Percentiles rank a stretch among this genome's conserved stretches.
These are phyloP conservation scores for Metallyticus violacea DNA, from an alignment of 2,888 invertebrate genomes.

Conservation along the genomic window DNA sequence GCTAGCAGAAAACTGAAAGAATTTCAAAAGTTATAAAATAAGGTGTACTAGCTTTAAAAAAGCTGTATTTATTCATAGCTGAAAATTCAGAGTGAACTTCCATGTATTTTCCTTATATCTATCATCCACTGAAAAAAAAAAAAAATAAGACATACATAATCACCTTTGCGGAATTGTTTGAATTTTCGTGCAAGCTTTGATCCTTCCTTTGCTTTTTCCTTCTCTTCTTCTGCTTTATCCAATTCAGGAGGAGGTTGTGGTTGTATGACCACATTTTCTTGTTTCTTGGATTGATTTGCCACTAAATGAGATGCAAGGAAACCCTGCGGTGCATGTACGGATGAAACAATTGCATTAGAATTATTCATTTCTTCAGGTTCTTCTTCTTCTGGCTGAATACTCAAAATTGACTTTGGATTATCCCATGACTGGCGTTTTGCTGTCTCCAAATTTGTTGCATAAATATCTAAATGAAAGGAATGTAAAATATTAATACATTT, in stretches of 20 bases:
- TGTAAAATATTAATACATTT: not conserved
- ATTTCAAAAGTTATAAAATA: too few species aligned
- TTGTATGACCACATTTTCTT: conserved; percentile 40
- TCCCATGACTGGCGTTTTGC: conserved; percentile 57
- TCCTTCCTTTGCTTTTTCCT: conserved; percentile 45
- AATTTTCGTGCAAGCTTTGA: conserved; percentile 51
- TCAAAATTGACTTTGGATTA: conserved; percentile 36
- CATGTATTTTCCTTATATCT: too few species aligned
- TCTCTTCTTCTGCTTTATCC: conserved; percentile 44
- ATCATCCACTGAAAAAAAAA: not conserved
- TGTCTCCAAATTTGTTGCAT: conserved; percentile 46
- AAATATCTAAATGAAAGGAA: not conserved
- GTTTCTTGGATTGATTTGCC: conserved; percentile 36
- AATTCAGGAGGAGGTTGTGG: conserved; percentile 39
- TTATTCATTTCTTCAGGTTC: conserved; percentile 25
- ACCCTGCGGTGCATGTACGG: conserved; percentile 10
- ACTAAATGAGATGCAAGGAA: not conserved
- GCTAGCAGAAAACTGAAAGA: too few species aligned
- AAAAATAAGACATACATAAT: conserved; percentile 40
- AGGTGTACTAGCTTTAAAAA: too few species aligned
- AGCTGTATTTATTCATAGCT: too few species aligned
- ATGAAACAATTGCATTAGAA: not conserved
- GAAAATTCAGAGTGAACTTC: too few species aligned
- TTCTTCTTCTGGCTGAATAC: conserved; percentile 31
- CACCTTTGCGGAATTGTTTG: conserved; percentile 56